A percentile compares a stretch with the other conserved stretches of the same genome.
phyloP scores from a whole-genome alignment of 2,113 vertebrate species.

The Typhlomys cinereus region DNA sequence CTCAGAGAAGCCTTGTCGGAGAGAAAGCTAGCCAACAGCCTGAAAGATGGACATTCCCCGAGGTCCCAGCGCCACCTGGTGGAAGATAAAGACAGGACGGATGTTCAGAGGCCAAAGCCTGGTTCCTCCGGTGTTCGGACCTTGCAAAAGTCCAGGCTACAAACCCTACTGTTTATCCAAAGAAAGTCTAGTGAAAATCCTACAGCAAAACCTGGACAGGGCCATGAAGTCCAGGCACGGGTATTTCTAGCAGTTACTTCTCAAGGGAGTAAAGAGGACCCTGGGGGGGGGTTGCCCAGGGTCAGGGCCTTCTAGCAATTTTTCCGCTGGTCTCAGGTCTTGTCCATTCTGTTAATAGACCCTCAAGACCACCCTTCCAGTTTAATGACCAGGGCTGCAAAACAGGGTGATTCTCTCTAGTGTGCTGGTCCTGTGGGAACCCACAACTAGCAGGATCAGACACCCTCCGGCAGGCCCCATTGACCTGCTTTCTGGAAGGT shows the following conservation, averaged over 20 bases:
- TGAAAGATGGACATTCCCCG: neutral
- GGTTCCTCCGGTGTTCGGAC: neutral
- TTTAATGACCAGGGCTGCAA: neutral
- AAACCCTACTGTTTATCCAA: neutral
- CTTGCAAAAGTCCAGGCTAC: neutral
- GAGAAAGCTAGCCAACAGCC: neutral
- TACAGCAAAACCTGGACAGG: neutral
- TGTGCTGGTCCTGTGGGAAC: neutral
- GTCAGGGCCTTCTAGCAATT: neutral
- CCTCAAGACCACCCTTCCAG: neutral
- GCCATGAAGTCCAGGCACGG: neutral
- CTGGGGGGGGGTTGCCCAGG: neutral
- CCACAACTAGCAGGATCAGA: neutral
- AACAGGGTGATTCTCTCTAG: neutral
- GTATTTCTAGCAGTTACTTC: neutral
- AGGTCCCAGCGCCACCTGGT: conserved; percentile 24
- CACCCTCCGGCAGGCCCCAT: neutral
- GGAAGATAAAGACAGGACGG: neutral
- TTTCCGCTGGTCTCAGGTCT: neutral
- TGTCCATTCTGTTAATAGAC: neutral
- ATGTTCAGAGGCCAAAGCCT: neutral
- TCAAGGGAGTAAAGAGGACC: neutral
- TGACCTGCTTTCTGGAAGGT: too few relatives aligned
- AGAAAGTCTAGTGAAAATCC: neutral
- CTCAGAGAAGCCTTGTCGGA: neutral